phyloP scores from a whole-genome alignment of 2,113 vertebrate genomes.

The Onychorhynchus coronatus region DNA sequence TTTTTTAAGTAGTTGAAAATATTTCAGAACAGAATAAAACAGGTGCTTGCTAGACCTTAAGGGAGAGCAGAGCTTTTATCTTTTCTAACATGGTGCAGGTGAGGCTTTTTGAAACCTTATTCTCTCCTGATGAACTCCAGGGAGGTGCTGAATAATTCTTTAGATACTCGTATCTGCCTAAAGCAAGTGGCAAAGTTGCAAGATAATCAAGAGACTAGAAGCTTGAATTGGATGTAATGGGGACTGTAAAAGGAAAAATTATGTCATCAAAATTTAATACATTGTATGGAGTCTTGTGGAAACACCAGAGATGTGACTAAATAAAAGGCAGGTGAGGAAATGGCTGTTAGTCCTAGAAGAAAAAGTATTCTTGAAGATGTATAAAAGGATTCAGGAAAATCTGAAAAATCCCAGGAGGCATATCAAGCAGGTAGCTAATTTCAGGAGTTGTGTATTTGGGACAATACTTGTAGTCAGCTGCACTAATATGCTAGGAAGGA shows the following conservation, averaged over 20 bases:
- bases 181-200: not conserved
- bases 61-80: not conserved
- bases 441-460: not conserved
- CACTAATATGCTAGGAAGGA: not conserved
- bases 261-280: not conserved
- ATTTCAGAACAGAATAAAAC: not conserved
- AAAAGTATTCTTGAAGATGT: not conserved
- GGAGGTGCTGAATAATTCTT: not conserved
- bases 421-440: not conserved
- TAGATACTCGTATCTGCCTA: accelerated
- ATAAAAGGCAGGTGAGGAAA: not conserved
- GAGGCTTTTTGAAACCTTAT: not conserved
- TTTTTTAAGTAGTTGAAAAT: not conserved
- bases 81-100: not conserved
- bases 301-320: not conserved
- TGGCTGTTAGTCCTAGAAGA: not conserved
- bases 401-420: not conserved
- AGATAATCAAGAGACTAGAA: not conserved
- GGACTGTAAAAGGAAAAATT: not conserved
- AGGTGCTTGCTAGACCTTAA: not conserved
- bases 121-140: not conserved
- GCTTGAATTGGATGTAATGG: not conserved
- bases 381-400: not conserved
- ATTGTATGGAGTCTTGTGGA: not conserved
- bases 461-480: not conserved